Conservation (phyloP, 2,797 vertebrate genomes). For the Microctenopoma steveboyesi region DNA sequence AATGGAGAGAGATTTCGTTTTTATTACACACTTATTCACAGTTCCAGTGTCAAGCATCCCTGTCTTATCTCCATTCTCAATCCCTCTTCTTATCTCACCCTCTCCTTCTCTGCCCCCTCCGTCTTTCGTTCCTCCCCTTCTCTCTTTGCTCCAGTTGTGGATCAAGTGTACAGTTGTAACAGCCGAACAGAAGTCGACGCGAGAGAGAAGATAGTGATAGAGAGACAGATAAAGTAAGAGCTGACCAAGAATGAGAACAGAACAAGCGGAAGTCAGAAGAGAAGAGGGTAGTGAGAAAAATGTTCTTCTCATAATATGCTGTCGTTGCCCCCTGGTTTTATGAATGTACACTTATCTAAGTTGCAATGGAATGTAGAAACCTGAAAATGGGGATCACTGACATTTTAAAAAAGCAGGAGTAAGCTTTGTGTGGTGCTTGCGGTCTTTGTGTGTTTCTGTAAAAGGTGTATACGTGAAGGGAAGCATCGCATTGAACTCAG, state of each 20-base stretch:
- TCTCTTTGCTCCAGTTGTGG: slow-evolving; percentile 25
- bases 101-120: slow-evolving; percentile 22
- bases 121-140: background rate
- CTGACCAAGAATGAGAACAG: slow-evolving; percentile 28
- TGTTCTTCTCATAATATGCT: slow-evolving; percentile 36
- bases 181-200: slow-evolving; percentile 43
- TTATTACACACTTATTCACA: slow-evolving; percentile 39
- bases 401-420: slow-evolving; percentile 22
- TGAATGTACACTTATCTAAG: slow-evolving; percentile 23
- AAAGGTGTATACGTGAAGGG: background rate
- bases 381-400: slow-evolving; percentile 15
- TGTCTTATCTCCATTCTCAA: slow-evolving; percentile 47
- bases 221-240: slow-evolving; percentile 45
- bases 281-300: slow-evolving; percentile 11
- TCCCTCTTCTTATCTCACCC: slow-evolving; percentile 50
- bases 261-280: slow-evolving; percentile 16
- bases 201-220: slow-evolving; percentile 48
- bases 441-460: background rate
- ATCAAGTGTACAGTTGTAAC: slow-evolving; percentile 42
- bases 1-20: slow-evolving; percentile 21
- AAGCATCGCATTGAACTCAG: slow-evolving; percentile 6
- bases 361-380: slow-evolving; percentile 38
- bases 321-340: slow-evolving; percentile 26
- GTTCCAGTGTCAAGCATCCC: slow-evolving; percentile 26
- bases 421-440: background rate